Evolutionary conservation across 2,797 vertebrate species (phyloP).

Genomic region (Darevskia mixta): DNA sequence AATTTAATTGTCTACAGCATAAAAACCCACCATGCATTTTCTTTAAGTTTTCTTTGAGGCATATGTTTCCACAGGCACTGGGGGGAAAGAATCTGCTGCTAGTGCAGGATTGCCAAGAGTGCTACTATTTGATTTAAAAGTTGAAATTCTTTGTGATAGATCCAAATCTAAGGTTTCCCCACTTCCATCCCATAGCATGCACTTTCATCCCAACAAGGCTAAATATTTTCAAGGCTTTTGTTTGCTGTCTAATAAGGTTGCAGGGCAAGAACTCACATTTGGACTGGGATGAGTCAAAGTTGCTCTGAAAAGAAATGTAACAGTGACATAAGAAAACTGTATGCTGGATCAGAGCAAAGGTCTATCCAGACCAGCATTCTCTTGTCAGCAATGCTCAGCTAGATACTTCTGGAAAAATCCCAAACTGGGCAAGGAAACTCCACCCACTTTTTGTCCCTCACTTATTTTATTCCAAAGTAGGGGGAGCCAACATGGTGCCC

Average conservation of each 20-base stretch:
- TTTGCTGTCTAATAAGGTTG: background rate
- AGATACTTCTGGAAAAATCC: background rate
- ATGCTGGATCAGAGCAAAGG: background rate
- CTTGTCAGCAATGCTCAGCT: background rate
- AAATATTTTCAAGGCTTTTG: background rate
- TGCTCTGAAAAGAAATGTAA: background rate
- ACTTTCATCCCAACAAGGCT: background rate
- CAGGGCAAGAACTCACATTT: background rate
- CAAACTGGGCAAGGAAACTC: background rate
- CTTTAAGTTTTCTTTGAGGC: conserved; percentile 34
- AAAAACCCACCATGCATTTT: conserved; percentile 14
- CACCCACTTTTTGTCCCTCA: background rate
- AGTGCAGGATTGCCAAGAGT: conserved; percentile 57
- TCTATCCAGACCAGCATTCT: background rate
- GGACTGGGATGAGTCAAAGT: background rate
- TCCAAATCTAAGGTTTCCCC: conserved; percentile 33
- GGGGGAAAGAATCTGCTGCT: conserved; percentile 45
- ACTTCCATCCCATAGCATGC: background rate
- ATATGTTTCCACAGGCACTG: conserved; percentile 42
- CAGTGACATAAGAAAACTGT: background rate
- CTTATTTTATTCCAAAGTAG: no score
- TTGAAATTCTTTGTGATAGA: conserved; percentile 55
- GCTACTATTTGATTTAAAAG: conserved; percentile 63
- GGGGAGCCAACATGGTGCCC: no score
- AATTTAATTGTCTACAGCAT: conserved; percentile 43